Evolutionary conservation across 2,113 vertebrate species (phyloP).

Genomic region (Nibea coibor): DNA sequence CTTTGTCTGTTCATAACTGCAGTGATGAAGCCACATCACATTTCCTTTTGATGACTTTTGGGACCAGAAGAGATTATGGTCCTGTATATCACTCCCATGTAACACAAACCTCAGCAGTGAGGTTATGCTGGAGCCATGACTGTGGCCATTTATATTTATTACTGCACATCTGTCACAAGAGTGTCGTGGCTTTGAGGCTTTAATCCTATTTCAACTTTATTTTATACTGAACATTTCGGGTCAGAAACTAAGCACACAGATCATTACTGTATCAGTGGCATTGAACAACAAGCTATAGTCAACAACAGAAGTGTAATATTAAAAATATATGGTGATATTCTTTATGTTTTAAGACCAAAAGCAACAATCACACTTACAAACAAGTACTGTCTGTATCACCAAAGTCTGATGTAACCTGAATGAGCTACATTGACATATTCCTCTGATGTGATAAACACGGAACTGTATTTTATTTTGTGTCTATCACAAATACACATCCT

Average conservation of each 20-base stretch:
- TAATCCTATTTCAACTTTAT: not conserved
- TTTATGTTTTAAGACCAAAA: not conserved
- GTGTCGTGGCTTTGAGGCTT: not conserved
- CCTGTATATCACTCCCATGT: not conserved
- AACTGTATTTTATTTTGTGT: too few relatives aligned
- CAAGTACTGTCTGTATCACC: too few relatives aligned
- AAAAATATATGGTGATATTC: not conserved
- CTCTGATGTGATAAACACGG: too few relatives aligned
- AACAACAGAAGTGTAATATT: not conserved
- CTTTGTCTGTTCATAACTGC: constrained; percentile 30
- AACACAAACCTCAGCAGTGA: not conserved
- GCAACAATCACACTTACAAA: not conserved
- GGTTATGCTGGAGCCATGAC: not conserved
- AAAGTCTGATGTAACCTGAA: not conserved
- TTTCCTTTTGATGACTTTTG: constrained; percentile 37
- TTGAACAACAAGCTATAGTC: not conserved
- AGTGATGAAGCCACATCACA: not conserved
- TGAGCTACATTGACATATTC: not conserved
- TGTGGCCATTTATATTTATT: constrained; percentile 14
- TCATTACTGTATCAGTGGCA: not conserved
- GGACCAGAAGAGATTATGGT: constrained; percentile 9
- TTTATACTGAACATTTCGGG: not conserved
- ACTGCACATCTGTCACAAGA: not conserved
- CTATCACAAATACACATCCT: not conserved
- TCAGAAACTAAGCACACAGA: not conserved